Percentiles rank a stretch among this genome's conserved stretches.
These are phyloP conservation scores for Drosophila serrata DNA, from an alignment of 1,140 invertebrate species.

Conservation along the genomic window DNA sequence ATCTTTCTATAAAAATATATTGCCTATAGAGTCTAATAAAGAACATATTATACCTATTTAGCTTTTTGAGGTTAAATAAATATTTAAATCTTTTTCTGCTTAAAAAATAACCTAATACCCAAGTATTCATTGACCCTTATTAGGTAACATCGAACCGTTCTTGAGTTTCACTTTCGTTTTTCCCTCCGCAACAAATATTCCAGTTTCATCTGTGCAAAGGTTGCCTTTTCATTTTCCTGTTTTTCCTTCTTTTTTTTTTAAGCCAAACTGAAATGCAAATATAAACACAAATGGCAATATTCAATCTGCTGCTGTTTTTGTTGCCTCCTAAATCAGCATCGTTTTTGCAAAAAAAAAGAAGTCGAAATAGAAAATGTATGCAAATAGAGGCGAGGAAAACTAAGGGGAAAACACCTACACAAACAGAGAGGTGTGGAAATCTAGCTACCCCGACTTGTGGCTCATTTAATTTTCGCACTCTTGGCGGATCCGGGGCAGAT, in stretches of 20 bases:
- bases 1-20: background rate
- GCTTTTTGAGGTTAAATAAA: background rate
- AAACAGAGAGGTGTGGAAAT: constrained; percentile 55
- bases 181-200: background rate
- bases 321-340: constrained; percentile 38
- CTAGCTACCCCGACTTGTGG: constrained; percentile 56
- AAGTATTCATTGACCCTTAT: background rate
- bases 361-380: constrained; percentile 57
- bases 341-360: constrained; percentile 55
- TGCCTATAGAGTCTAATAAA: no score
- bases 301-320: background rate
- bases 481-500: constrained; percentile 50
- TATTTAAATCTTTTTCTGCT: background rate
- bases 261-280: constrained; percentile 24
- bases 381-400: constrained; percentile 62
- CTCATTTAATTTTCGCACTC: constrained; percentile 81
- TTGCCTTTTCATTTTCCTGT: constrained; percentile 8
- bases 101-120: background rate
- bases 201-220: constrained; percentile 11
- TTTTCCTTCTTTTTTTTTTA: background rate
- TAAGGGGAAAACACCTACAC: constrained; percentile 62
- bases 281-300: constrained; percentile 37
- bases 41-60: no score
- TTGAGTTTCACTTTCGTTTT: constrained; percentile 32
- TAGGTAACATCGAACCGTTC: background rate